Evolutionary conservation across 2,888 invertebrate genomes (phyloP), one percentile per base, ranked within the genome.

Genomic region (Melipona bicolor): DNA sequence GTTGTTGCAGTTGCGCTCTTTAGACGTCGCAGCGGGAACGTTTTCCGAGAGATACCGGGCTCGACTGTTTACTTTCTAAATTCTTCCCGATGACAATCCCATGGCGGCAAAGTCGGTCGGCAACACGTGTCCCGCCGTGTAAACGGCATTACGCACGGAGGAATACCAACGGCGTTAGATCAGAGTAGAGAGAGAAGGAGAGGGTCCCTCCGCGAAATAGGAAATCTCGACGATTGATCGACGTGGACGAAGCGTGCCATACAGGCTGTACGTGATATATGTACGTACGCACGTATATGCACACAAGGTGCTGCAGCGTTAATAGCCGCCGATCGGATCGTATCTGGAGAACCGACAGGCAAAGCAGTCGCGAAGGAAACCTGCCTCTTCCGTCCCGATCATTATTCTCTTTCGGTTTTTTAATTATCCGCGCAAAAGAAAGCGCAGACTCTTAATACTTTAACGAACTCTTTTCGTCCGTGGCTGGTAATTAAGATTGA

Each of bases 391-490:
- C 49, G 49, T 17, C 24, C 61, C 74, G 79, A 82, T 86, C 77
- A 79, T 81, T 87, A 79, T 75, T 76, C 77, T 62, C 50, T 24
- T 76, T 81, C 75, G 62, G 71, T 85, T 89, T 89, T 43, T 89
- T 88, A 89, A 89, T 89, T 89, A 89, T 70, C 81, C 67, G 50
- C 68, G 79, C 79, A 73, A 80, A 81, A 79, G 89, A 87, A 85
- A 85, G 85, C 73, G 79, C 79, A 78, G 64, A 67, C 81, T 85
- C 85, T 85, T 87, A 85, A 88, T 89, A 89, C 83, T 87, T 85
- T 89, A 89, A 89, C 88, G 89, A 89, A 89, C 85, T 88, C 88
- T 89, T 89, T 89, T 82, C 81, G 87, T 79, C 65, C 87, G 70
- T 74, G 74, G 78, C 69, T 69, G 81, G 84, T 89, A 89, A 89